Base-by-base conservation (phyloP, 64 coral and sea anemone genomes). In the Montipora cactus region DNA sequence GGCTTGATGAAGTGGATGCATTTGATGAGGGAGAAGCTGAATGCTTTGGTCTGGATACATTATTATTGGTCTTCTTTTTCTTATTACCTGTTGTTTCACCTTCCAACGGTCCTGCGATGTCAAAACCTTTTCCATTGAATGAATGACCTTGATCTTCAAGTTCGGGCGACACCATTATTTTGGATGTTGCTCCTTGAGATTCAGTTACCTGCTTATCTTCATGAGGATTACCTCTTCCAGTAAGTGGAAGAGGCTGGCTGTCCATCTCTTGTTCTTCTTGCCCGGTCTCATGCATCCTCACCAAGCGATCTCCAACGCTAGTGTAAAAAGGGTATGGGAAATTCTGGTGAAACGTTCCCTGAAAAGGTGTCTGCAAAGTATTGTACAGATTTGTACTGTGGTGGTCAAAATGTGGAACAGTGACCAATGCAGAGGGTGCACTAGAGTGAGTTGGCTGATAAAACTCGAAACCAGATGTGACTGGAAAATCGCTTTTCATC, bases 251-350 rank as follows among this genome's bases (percentile, higher is more conserved):
- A 19, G 82, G 82, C 9, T 62, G 4, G 44, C 44, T 86, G 37
- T 72, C 82, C 46, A 72, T 49, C 46, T 21, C 44, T 18, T 49
- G 64, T 13, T 67, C 44, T 23, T 28, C 45, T 3, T 49, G 82
- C 5, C n/a, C 19, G 13, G 20, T 52, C 22, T n/a, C 3, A 59
- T 21, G 20, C 64, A 48, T 67, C 67, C 15, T 58, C 44, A 71
- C 15, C 64, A 86, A 51, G 53, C 5, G 4, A 81, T 20, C 20
- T 12, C 82, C 82, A 12, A 45, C 82, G 47, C 16, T 86, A 45
- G 82, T 86, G n/a, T 70, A 86, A 46, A 86, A 86, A 25, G 82
- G 62, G 22, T 86, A 86, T 13, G 82, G 82, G 82, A 86, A 86
- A 46, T 71, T 86, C 16, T 67, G 66, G 47, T 86, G 82, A n/a